phyloP scores from a whole-genome alignment of 1,140 invertebrate genomes.

The Drosophila takahashii region DNA sequence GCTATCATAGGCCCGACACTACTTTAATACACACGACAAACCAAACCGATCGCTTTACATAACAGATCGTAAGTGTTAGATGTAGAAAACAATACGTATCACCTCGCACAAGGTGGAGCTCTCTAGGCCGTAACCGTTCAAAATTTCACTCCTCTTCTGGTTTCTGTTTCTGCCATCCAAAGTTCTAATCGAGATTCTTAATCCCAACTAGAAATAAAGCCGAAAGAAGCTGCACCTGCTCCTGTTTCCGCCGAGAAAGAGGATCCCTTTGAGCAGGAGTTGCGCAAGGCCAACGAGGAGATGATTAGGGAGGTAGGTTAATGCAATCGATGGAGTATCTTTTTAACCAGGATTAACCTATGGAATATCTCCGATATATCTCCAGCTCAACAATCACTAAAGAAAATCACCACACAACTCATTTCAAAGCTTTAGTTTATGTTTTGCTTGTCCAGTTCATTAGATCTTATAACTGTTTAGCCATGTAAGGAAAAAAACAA shows the following conservation, averaged over 20 bases:
- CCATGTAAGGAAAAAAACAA: conserved; percentile 16
- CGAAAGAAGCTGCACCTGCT: conserved; percentile 55
- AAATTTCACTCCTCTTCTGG: conserved; percentile 3
- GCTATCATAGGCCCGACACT: conserved; percentile 41
- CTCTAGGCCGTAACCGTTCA: conserved; percentile 62
- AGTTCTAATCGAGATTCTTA: conserved; percentile 11
- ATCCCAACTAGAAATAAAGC: conserved; percentile 73
- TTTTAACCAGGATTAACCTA: conserved; percentile 6
- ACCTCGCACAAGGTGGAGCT: conserved; percentile 59
- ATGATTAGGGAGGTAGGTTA: conserved; percentile 80
- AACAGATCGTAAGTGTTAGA: conserved; percentile 65
- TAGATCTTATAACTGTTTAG: conserved; percentile 40
- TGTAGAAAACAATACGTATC: conserved; percentile 4
- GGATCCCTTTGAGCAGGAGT: conserved; percentile 77
- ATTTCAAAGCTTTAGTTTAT: conserved; percentile 71
- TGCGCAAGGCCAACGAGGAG: conserved; percentile 78
- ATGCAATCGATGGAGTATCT: neutral
- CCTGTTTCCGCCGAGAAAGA: conserved; percentile 56
- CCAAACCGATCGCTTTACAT: conserved; percentile 9
- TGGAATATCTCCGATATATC: conserved; percentile 25
- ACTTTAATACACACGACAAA: conserved; percentile 55
- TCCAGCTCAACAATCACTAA: conserved; percentile 77
- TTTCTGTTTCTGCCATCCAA: neutral
- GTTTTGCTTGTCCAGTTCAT: conserved; percentile 52
- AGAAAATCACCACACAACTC: conserved; percentile 36